Evolutionary conservation across 2,888 invertebrate genomes (phyloP).

Genomic region (Pachycephus smyrnensis): DNA sequence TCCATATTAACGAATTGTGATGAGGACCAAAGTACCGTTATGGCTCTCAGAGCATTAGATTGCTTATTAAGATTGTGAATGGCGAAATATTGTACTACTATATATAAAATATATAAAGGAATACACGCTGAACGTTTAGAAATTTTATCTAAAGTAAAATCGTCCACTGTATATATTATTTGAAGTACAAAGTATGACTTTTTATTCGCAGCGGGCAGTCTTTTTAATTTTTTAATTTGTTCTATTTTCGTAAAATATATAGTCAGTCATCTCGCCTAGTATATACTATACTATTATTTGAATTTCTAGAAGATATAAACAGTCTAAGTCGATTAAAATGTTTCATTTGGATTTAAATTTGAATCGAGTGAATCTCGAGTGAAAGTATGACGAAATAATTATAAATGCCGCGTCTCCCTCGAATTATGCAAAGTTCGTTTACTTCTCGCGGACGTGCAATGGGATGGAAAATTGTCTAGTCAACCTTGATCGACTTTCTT

Average conservation of each 20-base stretch:
- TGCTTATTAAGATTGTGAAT: not conserved
- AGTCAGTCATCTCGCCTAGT: not conserved
- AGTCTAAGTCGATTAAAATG: not conserved
- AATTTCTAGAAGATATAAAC: not conserved
- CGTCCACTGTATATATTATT: not conserved
- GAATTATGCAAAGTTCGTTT: not conserved
- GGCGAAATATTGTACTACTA: not conserved
- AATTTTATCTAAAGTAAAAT: not conserved
- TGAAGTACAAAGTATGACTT: not conserved
- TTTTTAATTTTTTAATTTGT: not conserved
- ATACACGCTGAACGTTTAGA: not conserved
- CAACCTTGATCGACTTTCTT: conserved; percentile 6
- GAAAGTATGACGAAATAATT: not conserved
- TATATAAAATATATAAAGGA: not conserved
- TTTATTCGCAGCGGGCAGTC: not conserved
- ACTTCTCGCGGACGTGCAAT: not conserved
- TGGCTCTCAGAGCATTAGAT: not conserved
- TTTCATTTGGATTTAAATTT: not conserved
- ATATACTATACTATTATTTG: not conserved
- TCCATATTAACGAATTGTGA: not conserved
- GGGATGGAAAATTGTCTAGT: conserved; percentile 1
- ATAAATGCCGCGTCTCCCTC: not conserved
- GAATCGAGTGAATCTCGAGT: not conserved
- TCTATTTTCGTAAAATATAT: not conserved
- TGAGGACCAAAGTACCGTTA: not conserved